Evolutionary conservation across 2,888 invertebrate genomes (phyloP).

Genomic region (Spisula solida): DNA sequence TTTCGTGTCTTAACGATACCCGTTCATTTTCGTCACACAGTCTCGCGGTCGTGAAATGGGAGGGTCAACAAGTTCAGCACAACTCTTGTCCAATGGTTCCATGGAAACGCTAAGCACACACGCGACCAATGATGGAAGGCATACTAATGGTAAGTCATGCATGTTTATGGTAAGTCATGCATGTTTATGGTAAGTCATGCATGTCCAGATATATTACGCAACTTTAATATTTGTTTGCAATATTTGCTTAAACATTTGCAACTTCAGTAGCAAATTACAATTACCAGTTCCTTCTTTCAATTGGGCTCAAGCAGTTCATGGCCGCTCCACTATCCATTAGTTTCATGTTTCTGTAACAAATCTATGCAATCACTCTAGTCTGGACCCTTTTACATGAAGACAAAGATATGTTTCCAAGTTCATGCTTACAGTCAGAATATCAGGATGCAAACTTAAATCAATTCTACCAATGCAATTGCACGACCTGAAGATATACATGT

Average conservation of each 20-base stretch:
- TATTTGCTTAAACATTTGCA: not conserved
- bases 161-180: not conserved
- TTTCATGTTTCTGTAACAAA: too few relatives aligned
- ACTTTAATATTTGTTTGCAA: not conserved
- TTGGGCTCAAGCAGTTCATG: too few relatives aligned
- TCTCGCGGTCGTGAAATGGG: conserved; percentile 19
- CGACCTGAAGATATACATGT: too few relatives aligned
- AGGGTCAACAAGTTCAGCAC: conserved; percentile 44
- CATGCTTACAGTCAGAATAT: too few relatives aligned
- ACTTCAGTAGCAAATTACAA: too few relatives aligned
- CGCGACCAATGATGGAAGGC: not conserved
- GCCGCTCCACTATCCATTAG: too few relatives aligned
- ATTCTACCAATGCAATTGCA: too few relatives aligned
- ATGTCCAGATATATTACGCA: not conserved
- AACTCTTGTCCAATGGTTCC: conserved; percentile 26
- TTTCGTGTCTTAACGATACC: not conserved
- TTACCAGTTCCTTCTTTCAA: too few relatives aligned
- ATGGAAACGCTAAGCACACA: conserved; percentile 35
- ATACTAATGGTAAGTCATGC: conserved; percentile 3
- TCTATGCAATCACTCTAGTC: too few relatives aligned
- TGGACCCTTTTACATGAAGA: too few relatives aligned
- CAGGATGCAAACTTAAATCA: too few relatives aligned
- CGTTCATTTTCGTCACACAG: not conserved
- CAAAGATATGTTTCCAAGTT: too few relatives aligned
- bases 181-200: not conserved